Evolutionary conservation across 2,797 vertebrate genomes (phyloP).

Genomic region (Eulemur coronatus): DNA sequence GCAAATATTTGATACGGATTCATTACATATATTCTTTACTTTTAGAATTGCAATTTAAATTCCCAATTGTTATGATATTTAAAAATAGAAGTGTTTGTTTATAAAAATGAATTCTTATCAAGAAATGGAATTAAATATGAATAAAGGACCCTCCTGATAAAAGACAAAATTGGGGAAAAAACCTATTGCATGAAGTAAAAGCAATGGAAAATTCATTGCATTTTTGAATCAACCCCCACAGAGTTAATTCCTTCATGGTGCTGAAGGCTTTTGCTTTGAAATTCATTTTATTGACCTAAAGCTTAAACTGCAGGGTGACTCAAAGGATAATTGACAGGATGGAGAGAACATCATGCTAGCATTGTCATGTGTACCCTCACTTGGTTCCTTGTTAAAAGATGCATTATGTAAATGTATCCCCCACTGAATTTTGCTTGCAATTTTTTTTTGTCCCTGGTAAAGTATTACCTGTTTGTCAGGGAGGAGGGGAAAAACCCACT

Average conservation of each 20-base stretch:
- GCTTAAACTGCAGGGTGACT: conserved; percentile 77
- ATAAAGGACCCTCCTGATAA: conserved; percentile 15
- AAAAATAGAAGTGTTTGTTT: conserved; percentile 18
- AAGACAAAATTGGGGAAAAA: conserved; percentile 38
- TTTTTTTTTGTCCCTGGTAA: conserved; percentile 37
- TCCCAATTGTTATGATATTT: neutral
- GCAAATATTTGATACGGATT: conserved; percentile 36
- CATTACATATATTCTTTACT: neutral
- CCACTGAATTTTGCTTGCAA: conserved; percentile 67
- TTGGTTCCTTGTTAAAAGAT: conserved; percentile 71
- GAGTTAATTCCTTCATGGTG: conserved; percentile 73
- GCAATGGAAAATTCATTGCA: conserved; percentile 58
- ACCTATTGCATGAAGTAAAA: conserved; percentile 40
- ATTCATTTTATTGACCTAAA: conserved; percentile 81
- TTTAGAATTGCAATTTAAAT: conserved; percentile 15
- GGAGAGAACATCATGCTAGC: conserved; percentile 70
- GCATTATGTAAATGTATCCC: conserved; percentile 73
- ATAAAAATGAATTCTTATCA: conserved; percentile 56
- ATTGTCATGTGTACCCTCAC: conserved; percentile 46
- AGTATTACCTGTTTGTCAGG: conserved; percentile 49
- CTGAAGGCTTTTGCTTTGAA: conserved; percentile 77
- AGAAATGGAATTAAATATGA: conserved; percentile 50
- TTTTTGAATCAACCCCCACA: conserved; percentile 30
- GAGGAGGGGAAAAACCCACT: neutral
- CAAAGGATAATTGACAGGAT: conserved; percentile 77